Conservation (phyloP, 2,888 invertebrate species). For the Sycophila texana region DNA sequence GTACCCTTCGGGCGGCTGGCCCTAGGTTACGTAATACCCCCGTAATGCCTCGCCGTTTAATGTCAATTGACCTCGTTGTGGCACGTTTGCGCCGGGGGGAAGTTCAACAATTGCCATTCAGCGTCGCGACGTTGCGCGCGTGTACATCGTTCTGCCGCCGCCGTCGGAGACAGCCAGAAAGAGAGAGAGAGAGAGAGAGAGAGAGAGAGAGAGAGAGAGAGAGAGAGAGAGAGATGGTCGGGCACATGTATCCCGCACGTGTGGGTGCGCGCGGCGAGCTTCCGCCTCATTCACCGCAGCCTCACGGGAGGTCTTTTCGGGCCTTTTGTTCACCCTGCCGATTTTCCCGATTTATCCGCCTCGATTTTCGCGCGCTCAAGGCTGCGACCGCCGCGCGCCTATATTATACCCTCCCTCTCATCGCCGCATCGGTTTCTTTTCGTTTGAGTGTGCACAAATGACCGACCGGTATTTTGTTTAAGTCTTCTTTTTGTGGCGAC, state of each 20-base stretch:
- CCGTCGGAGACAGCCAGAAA: not conserved
- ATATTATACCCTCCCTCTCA: too few species aligned
- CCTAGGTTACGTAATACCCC: slow-evolving; percentile 73
- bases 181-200: slow-evolving; percentile 22
- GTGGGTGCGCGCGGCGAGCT: slow-evolving; percentile 55
- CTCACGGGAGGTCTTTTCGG: slow-evolving; percentile 6
- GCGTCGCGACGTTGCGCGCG: slow-evolving; percentile 59
- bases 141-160: slow-evolving; percentile 7
- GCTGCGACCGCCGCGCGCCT: not conserved
- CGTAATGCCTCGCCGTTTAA: slow-evolving; percentile 73
- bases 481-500: too few species aligned
- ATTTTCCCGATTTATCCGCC: slow-evolving; percentile 1
- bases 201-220: slow-evolving; percentile 22
- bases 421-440: too few species aligned
- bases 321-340: slow-evolving; percentile 3
- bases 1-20: slow-evolving; percentile 73
- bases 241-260: too few species aligned
- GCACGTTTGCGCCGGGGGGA: slow-evolving; percentile 73
- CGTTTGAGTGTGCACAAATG: too few species aligned
- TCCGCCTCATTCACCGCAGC: slow-evolving; percentile 60
- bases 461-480: too few species aligned
- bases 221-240: slow-evolving; percentile 48
- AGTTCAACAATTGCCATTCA: slow-evolving; percentile 76
- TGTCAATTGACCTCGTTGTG: slow-evolving; percentile 76
- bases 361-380: not conserved